phyloP scores from a whole-genome alignment of 2,797 vertebrate genomes.

The Bradypodion pumilum region DNA sequence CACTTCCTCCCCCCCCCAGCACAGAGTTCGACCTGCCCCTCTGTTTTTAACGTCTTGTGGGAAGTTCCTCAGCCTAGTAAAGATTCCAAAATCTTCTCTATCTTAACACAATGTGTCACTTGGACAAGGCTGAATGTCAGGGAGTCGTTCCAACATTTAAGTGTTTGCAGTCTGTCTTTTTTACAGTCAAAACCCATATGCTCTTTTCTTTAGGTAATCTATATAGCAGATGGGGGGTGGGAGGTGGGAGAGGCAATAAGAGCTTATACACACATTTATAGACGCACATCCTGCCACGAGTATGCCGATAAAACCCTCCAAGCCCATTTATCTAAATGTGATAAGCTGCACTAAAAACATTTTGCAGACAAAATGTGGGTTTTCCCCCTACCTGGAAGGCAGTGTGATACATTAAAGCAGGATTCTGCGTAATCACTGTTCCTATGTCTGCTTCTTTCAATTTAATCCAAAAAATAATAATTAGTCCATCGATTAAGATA shows the following conservation, averaged over 20 bases:
- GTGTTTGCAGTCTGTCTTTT: not conserved
- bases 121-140: not conserved
- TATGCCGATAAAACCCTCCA: slow-evolving; percentile 26
- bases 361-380: not conserved
- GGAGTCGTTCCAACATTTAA: not conserved
- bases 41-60: not conserved
- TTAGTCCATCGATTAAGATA: not conserved
- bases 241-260: slow-evolving; percentile 18
- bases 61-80: not conserved
- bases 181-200: not conserved
- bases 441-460: slow-evolving; percentile 29
- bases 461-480: slow-evolving; percentile 27
- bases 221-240: not conserved
- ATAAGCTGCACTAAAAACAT: slow-evolving; percentile 11
- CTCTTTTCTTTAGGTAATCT: not conserved
- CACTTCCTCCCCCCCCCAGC: no score
- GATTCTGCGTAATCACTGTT: slow-evolving; percentile 4
- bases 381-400: slow-evolving; percentile 1
- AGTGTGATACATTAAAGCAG: slow-evolving; percentile 26
- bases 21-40: no score
- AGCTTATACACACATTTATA: not conserved
- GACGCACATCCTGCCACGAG: not conserved
- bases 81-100: not conserved
- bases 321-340: not conserved
- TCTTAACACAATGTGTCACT: slow-evolving; percentile 26